These are phyloP conservation scores for Stichodactyla mertensii DNA, from an alignment of 64 coral and sea anemone species.

Conservation along the genomic window DNA sequence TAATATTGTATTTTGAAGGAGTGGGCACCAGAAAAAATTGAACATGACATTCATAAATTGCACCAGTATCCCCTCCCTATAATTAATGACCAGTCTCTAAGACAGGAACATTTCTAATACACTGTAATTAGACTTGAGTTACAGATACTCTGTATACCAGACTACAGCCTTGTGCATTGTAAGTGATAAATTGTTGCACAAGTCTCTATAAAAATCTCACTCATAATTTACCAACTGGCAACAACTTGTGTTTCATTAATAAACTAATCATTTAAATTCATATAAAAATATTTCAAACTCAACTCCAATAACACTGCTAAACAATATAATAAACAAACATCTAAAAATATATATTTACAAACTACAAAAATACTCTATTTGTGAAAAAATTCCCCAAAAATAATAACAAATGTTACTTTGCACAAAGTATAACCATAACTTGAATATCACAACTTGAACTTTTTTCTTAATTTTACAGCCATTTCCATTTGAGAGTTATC, in stretches of 20 bases:
- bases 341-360: constrained; percentile 6
- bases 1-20: too few species aligned
- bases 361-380: constrained; percentile 2
- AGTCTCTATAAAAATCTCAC: background rate
- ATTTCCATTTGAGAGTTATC: too few species aligned
- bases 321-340: background rate
- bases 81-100: too few species aligned
- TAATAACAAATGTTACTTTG: background rate
- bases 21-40: too few species aligned
- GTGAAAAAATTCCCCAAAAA: background rate
- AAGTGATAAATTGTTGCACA: too few species aligned
- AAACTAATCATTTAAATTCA: background rate
- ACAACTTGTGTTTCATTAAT: background rate
- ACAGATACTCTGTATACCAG: too few species aligned
- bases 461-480: background rate
- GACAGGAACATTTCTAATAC: too few species aligned
- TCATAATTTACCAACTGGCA: background rate
- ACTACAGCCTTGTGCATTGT: too few species aligned
- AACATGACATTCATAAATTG: too few species aligned
- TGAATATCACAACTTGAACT: background rate
- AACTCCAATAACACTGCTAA: background rate
- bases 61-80: too few species aligned
- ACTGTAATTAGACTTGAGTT: too few species aligned
- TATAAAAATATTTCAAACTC: background rate
- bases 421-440: background rate